Conservation (phyloP, 2,888 invertebrate genomes). For the Ferdinandea cuprea region DNA sequence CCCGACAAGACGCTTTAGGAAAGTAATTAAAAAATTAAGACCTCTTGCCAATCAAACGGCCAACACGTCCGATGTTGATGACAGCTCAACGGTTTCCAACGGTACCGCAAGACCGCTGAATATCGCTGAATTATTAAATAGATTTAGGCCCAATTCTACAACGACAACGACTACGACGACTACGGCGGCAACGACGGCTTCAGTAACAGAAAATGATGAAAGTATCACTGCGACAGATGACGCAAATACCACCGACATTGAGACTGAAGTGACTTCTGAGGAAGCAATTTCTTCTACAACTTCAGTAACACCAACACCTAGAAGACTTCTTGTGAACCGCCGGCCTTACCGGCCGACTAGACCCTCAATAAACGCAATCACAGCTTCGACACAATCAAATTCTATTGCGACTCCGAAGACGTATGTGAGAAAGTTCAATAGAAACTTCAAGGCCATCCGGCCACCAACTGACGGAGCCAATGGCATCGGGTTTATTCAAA, state of each 20-base stretch:
- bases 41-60: slow-evolving; percentile 48
- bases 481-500: slow-evolving; percentile 40
- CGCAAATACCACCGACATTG: slow-evolving; percentile 13
- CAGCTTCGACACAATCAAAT: slow-evolving; percentile 19
- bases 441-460: slow-evolving; percentile 65
- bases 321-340: slow-evolving; percentile 79
- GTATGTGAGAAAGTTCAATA: slow-evolving; percentile 65
- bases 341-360: slow-evolving; percentile 77
- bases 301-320: background rate
- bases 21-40: slow-evolving; percentile 46
- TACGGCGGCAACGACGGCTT: slow-evolving; percentile 10
- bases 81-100: background rate
- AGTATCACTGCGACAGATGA: background rate
- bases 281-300: slow-evolving; percentile 1
- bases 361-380: slow-evolving; percentile 54
- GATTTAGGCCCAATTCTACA: background rate
- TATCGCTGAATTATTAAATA: slow-evolving; percentile 50
- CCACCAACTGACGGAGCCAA: slow-evolving; percentile 46
- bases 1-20: slow-evolving; percentile 54
- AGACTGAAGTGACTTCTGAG: background rate
- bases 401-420: slow-evolving; percentile 25
- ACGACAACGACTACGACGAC: slow-evolving; percentile 10
- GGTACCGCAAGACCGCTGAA: slow-evolving; percentile 30
- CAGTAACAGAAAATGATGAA: background rate
- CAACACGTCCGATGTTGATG: background rate